These are phyloP conservation scores for Muscidifurax raptorellus DNA, from an alignment of 1,140 invertebrate species.

Conservation along the genomic window DNA sequence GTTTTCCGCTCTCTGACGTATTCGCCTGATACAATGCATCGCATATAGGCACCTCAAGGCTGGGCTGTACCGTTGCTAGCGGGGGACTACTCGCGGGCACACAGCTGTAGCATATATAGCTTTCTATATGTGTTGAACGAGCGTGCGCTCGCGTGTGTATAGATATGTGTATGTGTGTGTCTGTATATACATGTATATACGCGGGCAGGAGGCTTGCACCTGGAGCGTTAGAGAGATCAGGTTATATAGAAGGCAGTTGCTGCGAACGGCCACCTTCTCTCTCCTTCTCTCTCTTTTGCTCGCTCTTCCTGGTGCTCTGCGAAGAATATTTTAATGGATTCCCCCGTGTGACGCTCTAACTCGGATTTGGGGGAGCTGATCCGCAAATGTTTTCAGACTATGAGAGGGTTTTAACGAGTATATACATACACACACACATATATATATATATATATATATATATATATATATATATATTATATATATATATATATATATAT, in stretches of 20 bases:
- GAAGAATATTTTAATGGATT: slow-evolving; percentile 45
- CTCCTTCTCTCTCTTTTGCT: background rate
- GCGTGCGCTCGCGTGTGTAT: background rate
- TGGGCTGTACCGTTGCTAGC: background rate
- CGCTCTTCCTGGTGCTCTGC: background rate
- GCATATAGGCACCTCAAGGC: slow-evolving; percentile 36
- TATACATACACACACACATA: too few species aligned
- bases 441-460: too few species aligned
- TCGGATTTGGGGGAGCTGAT: slow-evolving; percentile 4
- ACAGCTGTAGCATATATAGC: background rate
- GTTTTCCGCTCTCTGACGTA: slow-evolving; percentile 46
- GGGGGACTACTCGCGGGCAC: background rate
- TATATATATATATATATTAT: too few species aligned
- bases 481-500: too few species aligned
- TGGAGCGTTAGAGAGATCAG: slow-evolving; percentile 44
- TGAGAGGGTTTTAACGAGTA: too few species aligned
- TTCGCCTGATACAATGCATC: slow-evolving; percentile 26
- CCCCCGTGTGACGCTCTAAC: background rate
- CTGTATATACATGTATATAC: background rate
- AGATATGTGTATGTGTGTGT: too few species aligned
- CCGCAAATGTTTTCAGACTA: too few species aligned
- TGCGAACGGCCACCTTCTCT: slow-evolving; percentile 22
- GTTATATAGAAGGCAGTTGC: slow-evolving; percentile 36
- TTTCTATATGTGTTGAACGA: background rate
- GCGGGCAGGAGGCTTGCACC: slow-evolving; percentile 19